These are phyloP conservation scores for Iphiclides podalirius DNA, from an alignment of 2,888 invertebrate species.

Conservation along the genomic window DNA sequence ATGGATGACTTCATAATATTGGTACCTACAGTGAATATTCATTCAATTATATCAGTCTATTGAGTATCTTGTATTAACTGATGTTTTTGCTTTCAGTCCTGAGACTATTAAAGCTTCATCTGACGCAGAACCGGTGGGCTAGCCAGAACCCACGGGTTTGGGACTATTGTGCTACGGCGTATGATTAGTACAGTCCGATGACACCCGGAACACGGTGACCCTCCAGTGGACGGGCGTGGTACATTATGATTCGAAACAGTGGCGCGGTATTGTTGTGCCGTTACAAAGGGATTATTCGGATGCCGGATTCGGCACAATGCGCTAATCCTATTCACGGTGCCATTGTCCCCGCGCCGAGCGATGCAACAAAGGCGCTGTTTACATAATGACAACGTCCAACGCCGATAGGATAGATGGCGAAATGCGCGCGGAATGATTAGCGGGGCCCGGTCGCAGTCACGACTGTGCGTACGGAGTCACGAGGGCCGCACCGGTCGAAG, in stretches of 20 bases:
- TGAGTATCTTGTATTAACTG: no score
- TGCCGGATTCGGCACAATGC: slow-evolving; percentile 59
- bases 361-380: slow-evolving; percentile 60
- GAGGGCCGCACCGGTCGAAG: no score
- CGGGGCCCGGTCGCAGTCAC: neutral
- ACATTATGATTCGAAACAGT: slow-evolving; percentile 41
- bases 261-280: slow-evolving; percentile 61
- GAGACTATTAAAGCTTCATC: no score
- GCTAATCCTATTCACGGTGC: slow-evolving; percentile 59
- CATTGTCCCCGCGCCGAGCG: slow-evolving; percentile 56
- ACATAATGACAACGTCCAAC: slow-evolving; percentile 59
- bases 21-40: no score
- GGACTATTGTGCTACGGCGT: no score
- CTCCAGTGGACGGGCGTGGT: neutral
- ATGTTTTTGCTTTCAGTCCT: no score
- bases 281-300: slow-evolving; percentile 65
- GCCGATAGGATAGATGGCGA: slow-evolving; percentile 40
- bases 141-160: no score
- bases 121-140: no score
- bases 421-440: slow-evolving; percentile 2
- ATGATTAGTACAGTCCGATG: neutral
- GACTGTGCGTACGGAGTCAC: no score
- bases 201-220: neutral
- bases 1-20: no score
- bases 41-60: no score